A percentile compares a stretch with the other conserved stretches of the same genome.
These are phyloP conservation scores for Oryzias sinensis DNA, from an alignment of 2,797 vertebrate species.

Conservation along the genomic window DNA sequence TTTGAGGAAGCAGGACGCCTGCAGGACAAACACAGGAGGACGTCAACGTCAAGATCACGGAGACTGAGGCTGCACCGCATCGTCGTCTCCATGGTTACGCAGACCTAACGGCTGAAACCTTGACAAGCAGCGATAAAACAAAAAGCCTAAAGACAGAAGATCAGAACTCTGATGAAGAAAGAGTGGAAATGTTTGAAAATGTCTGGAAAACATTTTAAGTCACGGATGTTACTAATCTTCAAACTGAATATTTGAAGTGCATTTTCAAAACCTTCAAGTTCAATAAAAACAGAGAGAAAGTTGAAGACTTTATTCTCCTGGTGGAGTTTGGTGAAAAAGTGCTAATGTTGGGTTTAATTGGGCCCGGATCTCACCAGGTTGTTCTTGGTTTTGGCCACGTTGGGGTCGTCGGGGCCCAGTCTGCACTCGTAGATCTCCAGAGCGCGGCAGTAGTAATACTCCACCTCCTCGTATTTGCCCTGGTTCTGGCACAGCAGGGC, in stretches of 20 bases:
- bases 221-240: not conserved
- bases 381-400: slow-evolving; percentile 98
- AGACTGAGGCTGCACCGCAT: slow-evolving; percentile 2
- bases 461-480: slow-evolving; percentile 97
- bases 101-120: too few relatives aligned
- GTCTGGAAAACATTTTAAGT: not conserved
- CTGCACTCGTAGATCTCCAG: slow-evolving; percentile 94
- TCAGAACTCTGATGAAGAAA: too few relatives aligned
- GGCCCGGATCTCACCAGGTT: slow-evolving; percentile 84
- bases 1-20: slow-evolving; percentile 98
- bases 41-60: not conserved
- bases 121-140: not conserved
- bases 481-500: slow-evolving; percentile 98
- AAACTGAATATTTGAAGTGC: too few relatives aligned
- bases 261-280: too few relatives aligned
- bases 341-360: too few relatives aligned
- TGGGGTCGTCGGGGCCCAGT: slow-evolving; percentile 93
- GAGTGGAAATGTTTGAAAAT: not conserved
- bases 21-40: slow-evolving; percentile 22
- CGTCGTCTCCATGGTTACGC: too few relatives aligned
- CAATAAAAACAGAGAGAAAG: too few relatives aligned
- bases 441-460: slow-evolving; percentile 94
- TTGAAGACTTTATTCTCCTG: too few relatives aligned
- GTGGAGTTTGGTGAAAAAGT: too few relatives aligned
- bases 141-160: not conserved